Base-by-base conservation (phyloP, 2,113 vertebrate genomes). In the Chaenogobius annularis region DNA sequence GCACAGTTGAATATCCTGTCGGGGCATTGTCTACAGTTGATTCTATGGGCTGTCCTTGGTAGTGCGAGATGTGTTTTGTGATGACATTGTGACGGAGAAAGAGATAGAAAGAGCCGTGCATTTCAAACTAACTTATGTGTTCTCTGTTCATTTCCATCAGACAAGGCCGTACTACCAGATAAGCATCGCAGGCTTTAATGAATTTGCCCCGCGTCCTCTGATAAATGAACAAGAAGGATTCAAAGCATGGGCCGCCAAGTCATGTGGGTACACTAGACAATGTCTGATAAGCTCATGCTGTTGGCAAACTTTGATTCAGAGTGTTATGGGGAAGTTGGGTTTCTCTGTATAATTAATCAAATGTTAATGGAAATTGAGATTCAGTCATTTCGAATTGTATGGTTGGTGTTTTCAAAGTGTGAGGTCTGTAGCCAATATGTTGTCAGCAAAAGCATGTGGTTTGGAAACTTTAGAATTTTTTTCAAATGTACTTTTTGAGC, bases 191-290 rank as follows among this genome's bases (percentile, higher is more conserved):
- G 31, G 5, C 37, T 79, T 73, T 75, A 79, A 83, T 79, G 70
- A 77, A 66, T 68, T 77, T 48, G 68, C 52, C 66, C 66, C 12
- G 63, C 72, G 66, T n/a, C 9, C 61, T 58, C 69, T 70, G 78
- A 85, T 81, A 68, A 73, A 83, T 73, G 52, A 77, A 73, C 46
- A 8, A 66, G 0, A 71, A 70, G 68, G 62, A 73, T 61, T 80
- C 22, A 35, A 56, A 31, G 68, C 44, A 79, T 68, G 44, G 55
- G 20, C 56, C 3, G 12, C 20, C 63, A 69, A n/a, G 58, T 46
- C 7, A 0, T 35, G 19, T 31, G 26, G 26, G 26, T 4, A 31
- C 26, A 31, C n/a, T 64, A 72, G 71, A 61, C 69, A 66, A 66
- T 56, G 56, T 73, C 40, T 66, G 14, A 54, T 52, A 50, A 17